These are phyloP conservation scores for Acrobeloides nanus DNA, from an alignment of 2,888 invertebrate genomes.

Conservation along the genomic window DNA sequence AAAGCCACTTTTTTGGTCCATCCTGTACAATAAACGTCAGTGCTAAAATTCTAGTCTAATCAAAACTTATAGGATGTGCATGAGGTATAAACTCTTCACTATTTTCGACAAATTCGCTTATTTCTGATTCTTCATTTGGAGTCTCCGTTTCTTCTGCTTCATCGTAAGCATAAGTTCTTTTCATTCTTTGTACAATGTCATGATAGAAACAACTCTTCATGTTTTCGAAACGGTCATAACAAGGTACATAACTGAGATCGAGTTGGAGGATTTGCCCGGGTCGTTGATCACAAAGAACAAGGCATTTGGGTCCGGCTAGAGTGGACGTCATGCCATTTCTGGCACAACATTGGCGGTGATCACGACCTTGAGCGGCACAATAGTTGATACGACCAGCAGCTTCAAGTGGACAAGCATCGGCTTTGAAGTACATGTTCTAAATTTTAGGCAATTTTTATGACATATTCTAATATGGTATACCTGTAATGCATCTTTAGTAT, in stretches of 20 bases:
- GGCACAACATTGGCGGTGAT: constrained; percentile 27
- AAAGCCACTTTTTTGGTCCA: no score
- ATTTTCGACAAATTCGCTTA: no score
- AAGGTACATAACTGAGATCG: constrained; percentile 27
- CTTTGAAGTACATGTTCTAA: constrained; percentile 51
- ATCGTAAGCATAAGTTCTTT: no score
- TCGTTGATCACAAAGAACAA: constrained; percentile 30
- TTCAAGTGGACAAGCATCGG: constrained; percentile 49
- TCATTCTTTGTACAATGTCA: constrained; percentile 11
- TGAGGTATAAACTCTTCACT: no score
- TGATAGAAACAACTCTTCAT: constrained; percentile 37
- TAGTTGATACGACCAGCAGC: constrained; percentile 50
- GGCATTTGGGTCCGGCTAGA: constrained; percentile 28
- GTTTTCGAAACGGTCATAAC: constrained; percentile 28
- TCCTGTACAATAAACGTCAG: no score
- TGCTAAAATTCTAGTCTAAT: no score
- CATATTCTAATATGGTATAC: constrained; percentile 5
- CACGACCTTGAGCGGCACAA: constrained; percentile 33
- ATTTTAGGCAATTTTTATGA: no score
- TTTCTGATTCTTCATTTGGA: no score
- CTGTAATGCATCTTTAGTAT: constrained; percentile 44
- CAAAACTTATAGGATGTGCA: no score
- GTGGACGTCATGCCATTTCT: constrained; percentile 33
- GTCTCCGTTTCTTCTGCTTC: no score
- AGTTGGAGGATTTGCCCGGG: constrained; percentile 34